phyloP scores from a whole-genome alignment of 2,113 vertebrate genomes.

The Phrynosoma blainvillii region DNA sequence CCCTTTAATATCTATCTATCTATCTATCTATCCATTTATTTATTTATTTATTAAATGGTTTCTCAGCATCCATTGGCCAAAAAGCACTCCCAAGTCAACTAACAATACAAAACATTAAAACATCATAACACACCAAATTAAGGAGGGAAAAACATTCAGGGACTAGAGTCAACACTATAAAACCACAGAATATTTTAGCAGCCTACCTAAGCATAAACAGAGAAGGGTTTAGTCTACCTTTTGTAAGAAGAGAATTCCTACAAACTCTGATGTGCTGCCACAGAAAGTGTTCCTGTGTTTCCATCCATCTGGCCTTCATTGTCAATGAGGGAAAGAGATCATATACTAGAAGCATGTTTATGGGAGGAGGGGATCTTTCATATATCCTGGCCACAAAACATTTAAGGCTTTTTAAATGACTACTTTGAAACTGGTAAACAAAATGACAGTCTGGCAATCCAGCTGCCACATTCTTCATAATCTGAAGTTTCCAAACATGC shows the following conservation, averaged over 20 bases:
- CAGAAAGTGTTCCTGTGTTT: too few relatives aligned
- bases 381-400: not conserved
- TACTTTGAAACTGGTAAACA: not conserved
- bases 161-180: not conserved
- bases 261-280: too few relatives aligned
- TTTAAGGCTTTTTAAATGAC: not conserved
- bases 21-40: too few relatives aligned
- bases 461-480: not conserved
- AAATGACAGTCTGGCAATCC: not conserved
- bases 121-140: not conserved
- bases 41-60: slow-evolving; percentile 4
- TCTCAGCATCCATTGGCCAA: not conserved
- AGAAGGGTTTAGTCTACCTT: not conserved
- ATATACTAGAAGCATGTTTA: too few relatives aligned
- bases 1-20: slow-evolving; percentile 18
- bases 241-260: too few relatives aligned
- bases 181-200: not conserved
- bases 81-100: not conserved
- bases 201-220: not conserved
- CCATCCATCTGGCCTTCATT: too few relatives aligned
- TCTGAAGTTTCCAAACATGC: not conserved
- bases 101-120: not conserved
- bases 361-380: not conserved
- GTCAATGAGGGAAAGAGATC: not conserved
- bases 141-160: not conserved